These are phyloP conservation scores for Euclidia mi DNA, from an alignment of 2,888 invertebrate genomes.

Conservation along the genomic window DNA sequence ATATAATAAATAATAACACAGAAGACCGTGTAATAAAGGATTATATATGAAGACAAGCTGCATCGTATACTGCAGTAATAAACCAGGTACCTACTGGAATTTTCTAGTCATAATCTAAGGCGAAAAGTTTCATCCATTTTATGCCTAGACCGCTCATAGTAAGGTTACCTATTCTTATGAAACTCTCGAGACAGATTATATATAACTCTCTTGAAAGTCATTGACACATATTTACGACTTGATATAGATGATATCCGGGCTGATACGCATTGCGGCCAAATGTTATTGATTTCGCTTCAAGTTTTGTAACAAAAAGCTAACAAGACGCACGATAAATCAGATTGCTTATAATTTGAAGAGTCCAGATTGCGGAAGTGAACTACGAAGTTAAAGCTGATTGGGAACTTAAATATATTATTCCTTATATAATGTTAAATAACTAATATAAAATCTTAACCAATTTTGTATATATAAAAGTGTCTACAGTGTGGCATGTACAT, in stretches of 20 bases:
- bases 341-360: background rate
- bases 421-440: no score
- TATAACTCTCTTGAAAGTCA: background rate
- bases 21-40: no score
- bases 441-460: no score
- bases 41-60: background rate
- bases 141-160: background rate
- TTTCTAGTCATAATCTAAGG: background rate
- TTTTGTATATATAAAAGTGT: no score
- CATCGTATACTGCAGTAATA: conserved; percentile 2
- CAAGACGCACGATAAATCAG: conserved; percentile 1
- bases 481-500: no score
- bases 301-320: conserved; percentile 7
- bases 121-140: background rate
- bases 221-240: background rate
- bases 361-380: background rate
- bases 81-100: background rate
- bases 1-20: no score
- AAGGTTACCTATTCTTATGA: background rate
- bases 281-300: conserved; percentile 7
- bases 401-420: no score
- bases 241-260: background rate
- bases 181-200: background rate
- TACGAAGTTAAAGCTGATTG: no score
- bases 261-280: background rate